phyloP scores from a whole-genome alignment of 35 echinoderm and acorn worm species.

The Acanthaster planci region DNA sequence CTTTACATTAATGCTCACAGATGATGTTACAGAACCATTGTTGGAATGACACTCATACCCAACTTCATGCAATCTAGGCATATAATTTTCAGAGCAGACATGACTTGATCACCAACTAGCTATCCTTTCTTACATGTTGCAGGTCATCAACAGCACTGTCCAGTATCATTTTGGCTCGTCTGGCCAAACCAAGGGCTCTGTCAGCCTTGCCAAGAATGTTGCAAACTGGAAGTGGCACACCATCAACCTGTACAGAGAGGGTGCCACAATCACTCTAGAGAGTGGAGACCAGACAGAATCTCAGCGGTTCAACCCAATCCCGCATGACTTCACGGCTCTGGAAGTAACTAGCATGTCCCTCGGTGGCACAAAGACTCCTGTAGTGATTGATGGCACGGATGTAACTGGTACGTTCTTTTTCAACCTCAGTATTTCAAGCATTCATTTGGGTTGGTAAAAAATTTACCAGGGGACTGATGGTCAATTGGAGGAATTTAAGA shows the following conservation, averaged over 20 bases:
- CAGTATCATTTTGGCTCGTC: slow-evolving; percentile 62
- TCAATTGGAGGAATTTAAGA: too few relatives aligned
- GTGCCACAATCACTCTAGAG: slow-evolving; percentile 43
- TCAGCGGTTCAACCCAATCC: slow-evolving; percentile 51
- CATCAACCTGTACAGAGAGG: slow-evolving; percentile 52
- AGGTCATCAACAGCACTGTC: slow-evolving; percentile 53
- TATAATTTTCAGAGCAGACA: too few relatives aligned
- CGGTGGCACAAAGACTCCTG: slow-evolving; percentile 56
- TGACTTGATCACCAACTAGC: too few relatives aligned
- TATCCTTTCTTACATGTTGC: background rate
- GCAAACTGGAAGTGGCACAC: slow-evolving; percentile 80
- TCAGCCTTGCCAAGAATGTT: slow-evolving; percentile 33
- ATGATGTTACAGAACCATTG: too few relatives aligned
- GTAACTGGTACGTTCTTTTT: slow-evolving; percentile 57
- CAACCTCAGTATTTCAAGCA: too few relatives aligned
- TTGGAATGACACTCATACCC: too few relatives aligned
- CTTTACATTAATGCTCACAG: too few relatives aligned
- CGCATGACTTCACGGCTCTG: slow-evolving; percentile 82
- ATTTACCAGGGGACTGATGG: too few relatives aligned
- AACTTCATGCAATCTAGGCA: too few relatives aligned
- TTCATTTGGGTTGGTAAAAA: too few relatives aligned
- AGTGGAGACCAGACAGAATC: slow-evolving; percentile 49
- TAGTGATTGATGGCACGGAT: slow-evolving; percentile 60
- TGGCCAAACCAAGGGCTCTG: slow-evolving; percentile 39
- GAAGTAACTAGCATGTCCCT: slow-evolving; percentile 52